A percentile compares a stretch with the other conserved stretches of the same genome.
phyloP scores from a whole-genome alignment of 2,797 vertebrate species.

The Semotilus atromaculatus region DNA sequence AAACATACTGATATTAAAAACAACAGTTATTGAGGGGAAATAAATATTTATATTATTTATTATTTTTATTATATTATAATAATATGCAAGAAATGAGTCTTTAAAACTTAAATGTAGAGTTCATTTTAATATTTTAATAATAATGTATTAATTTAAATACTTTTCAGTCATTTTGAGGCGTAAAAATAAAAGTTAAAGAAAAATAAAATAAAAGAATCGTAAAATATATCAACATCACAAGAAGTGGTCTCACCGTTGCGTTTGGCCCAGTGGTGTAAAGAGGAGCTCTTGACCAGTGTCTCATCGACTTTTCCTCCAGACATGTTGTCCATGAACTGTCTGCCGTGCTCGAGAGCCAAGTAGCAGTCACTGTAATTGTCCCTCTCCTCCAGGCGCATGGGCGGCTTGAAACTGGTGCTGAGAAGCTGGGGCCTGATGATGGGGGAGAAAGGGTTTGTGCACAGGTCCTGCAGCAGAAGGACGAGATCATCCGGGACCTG shows the following conservation, averaged over 20 bases:
- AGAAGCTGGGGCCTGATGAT: constrained; percentile 88
- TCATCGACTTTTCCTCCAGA: constrained; percentile 98
- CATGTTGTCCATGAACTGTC: constrained; percentile 99
- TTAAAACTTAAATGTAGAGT: too few species aligned
- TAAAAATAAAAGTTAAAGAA: background rate
- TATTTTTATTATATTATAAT: too few species aligned
- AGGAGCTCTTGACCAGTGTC: constrained; percentile 93
- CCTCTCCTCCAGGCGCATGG: constrained; percentile 88
- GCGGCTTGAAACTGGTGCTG: constrained; percentile 46
- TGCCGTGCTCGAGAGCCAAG: constrained; percentile 95
- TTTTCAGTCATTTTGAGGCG: background rate
- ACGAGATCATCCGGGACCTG: constrained; percentile 91
- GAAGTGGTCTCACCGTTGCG: constrained; percentile 81
- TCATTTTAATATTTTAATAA: too few species aligned
- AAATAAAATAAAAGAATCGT: background rate
- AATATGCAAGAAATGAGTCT: too few species aligned
- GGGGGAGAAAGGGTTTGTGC: constrained; percentile 95
- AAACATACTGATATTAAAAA: too few species aligned
- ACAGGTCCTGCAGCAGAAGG: constrained; percentile 94
- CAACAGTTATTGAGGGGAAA: too few species aligned
- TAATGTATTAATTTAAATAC: background rate
- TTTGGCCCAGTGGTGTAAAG: constrained; percentile 95
- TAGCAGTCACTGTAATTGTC: constrained; percentile 97
- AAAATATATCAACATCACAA: background rate
- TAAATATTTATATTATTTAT: too few species aligned